Conservation (phyloP, 2,888 invertebrate genomes). For the Eumerus sabulonum region DNA sequence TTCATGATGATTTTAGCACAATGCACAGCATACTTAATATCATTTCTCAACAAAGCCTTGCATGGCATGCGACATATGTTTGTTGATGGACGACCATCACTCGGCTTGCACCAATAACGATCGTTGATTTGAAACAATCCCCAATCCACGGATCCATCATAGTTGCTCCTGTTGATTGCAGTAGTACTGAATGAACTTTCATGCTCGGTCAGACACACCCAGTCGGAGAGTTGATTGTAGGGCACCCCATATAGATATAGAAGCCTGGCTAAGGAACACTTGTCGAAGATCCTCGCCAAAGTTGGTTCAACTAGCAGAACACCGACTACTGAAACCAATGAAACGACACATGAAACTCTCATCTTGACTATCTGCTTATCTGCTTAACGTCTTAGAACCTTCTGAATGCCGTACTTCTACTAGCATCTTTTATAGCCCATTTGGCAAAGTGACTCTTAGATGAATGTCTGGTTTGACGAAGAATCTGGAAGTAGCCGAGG, state of each 20-base stretch:
- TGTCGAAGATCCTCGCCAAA: constrained; percentile 28
- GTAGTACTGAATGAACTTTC: constrained; percentile 79
- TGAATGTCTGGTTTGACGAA: constrained; percentile 6
- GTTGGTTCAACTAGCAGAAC: background rate
- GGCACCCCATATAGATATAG: constrained; percentile 76
- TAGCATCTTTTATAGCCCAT: constrained; percentile 9
- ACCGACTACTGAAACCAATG: background rate
- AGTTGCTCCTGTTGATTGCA: constrained; percentile 79
- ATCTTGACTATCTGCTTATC: background rate
- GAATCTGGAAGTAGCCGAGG: constrained; percentile 2
- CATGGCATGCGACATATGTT: constrained; percentile 77
- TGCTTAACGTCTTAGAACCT: constrained; percentile 9
- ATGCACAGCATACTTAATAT: constrained; percentile 74
- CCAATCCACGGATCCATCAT: constrained; percentile 79
- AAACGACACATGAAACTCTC: background rate
- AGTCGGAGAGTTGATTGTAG: constrained; percentile 73
- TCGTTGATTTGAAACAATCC: constrained; percentile 78
- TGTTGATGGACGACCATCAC: constrained; percentile 71
- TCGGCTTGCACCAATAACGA: constrained; percentile 76
- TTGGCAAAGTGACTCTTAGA: background rate
- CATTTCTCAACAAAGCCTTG: constrained; percentile 73
- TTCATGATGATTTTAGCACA: constrained; percentile 74
- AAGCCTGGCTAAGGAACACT: constrained; percentile 74
- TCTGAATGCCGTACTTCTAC: constrained; percentile 5
- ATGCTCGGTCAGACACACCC: constrained; percentile 75